Percentiles rank a stretch among this genome's conserved stretches.
Conservation (phyloP, 2,113 vertebrate genomes). For the Thamnaconus septentrionalis region DNA sequence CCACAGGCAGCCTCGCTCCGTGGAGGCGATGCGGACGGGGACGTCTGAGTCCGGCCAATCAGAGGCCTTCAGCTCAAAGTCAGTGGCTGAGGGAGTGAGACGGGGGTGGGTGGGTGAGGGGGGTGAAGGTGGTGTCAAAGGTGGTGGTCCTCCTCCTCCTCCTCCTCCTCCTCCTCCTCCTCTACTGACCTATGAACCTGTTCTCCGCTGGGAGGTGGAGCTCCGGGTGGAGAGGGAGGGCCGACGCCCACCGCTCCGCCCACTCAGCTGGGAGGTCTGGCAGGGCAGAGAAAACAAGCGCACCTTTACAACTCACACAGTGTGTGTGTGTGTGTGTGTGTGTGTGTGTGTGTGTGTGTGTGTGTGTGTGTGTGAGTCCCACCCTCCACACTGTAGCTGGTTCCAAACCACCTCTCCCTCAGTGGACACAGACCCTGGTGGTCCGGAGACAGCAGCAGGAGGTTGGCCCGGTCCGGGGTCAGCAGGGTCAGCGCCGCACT, state of each 20-base stretch:
- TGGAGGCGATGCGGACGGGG: conserved; percentile 81
- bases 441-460: conserved; percentile 88
- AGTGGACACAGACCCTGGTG: conserved; percentile 86
- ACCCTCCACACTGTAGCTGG: conserved; percentile 87
- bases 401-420: conserved; percentile 92
- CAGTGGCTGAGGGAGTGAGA: conserved; percentile 77
- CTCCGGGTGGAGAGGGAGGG: conserved; percentile 83
- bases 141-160: background rate
- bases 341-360: conserved; percentile 5
- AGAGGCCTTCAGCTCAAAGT: conserved; percentile 85
- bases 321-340: conserved; percentile 2
- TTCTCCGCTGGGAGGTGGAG: conserved; percentile 93
- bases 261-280: conserved; percentile 85
- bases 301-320: background rate
- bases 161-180: background rate
- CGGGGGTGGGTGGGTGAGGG: background rate
- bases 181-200: conserved; percentile 88
- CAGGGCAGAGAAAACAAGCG: conserved; percentile 16
- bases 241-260: conserved; percentile 82
- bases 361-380: conserved; percentile 7
- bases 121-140: too few relatives aligned
- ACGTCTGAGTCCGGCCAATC: conserved; percentile 87
- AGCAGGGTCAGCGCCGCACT: conserved; percentile 81
- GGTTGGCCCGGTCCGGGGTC: conserved; percentile 84
- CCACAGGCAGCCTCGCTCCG: conserved; percentile 85